Conservation (phyloP, 1,140 invertebrate species). For the Platyscapa corneri region DNA sequence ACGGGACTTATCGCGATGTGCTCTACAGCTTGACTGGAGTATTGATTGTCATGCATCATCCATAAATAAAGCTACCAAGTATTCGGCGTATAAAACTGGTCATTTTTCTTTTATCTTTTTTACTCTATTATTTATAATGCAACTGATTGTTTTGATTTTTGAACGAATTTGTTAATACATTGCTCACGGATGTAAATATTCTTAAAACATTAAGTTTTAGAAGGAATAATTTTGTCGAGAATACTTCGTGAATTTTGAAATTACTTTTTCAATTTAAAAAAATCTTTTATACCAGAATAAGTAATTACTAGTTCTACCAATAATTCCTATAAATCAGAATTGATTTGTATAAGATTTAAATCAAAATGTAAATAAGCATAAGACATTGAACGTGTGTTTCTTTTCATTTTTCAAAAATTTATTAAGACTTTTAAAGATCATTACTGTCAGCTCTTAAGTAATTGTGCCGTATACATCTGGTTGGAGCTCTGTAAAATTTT, state of each 20-base stretch:
- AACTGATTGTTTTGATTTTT: neutral
- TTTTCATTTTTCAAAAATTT: neutral
- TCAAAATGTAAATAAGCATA: too few relatives aligned
- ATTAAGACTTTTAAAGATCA: neutral
- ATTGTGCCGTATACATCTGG: neutral
- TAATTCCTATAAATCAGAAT: too few relatives aligned
- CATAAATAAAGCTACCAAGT: constrained; percentile 21
- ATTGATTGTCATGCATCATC: constrained; percentile 37
- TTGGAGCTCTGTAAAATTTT: constrained; percentile 8
- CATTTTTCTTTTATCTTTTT: neutral
- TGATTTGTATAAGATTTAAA: too few relatives aligned
- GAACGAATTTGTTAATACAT: too few relatives aligned
- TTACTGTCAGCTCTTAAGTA: neutral
- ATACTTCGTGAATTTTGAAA: too few relatives aligned
- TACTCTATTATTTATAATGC: neutral
- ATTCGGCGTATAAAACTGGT: neutral
- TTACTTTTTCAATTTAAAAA: too few relatives aligned
- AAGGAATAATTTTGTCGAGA: too few relatives aligned
- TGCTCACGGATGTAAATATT: too few relatives aligned
- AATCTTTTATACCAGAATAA: too few relatives aligned
- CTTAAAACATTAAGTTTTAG: too few relatives aligned
- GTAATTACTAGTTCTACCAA: too few relatives aligned
- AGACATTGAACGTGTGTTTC: too few relatives aligned
- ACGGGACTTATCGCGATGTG: constrained; percentile 37
- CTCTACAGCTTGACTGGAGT: neutral